Percentiles rank a stretch among this genome's conserved stretches.
Conservation (phyloP, 2,113 vertebrate species). For the Chinchilla lanigera region DNA sequence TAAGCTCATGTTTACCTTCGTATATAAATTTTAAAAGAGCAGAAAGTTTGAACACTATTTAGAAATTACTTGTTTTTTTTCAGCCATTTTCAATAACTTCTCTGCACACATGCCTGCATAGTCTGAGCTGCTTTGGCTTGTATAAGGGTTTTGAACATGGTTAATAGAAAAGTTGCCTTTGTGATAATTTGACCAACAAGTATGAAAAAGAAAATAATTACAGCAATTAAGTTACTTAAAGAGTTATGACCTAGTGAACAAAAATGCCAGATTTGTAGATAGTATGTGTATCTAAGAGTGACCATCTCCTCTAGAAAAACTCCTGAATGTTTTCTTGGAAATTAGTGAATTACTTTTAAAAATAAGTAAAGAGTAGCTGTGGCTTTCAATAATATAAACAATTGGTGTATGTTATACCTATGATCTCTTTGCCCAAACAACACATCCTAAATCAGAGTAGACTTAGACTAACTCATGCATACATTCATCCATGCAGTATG, state of each 20-base stretch:
- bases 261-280: neutral
- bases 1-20: neutral
- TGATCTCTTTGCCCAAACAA: neutral
- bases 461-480: neutral
- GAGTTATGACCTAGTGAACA: neutral
- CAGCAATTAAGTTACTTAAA: neutral
- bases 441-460: constrained; percentile 17
- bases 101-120: neutral
- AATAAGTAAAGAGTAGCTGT: neutral
- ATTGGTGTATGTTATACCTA: neutral
- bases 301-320: neutral
- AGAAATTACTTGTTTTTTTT: neutral
- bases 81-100: neutral
- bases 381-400: neutral
- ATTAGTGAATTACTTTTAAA: constrained; percentile 7
- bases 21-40: neutral
- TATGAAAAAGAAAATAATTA: neutral
- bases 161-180: neutral
- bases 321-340: neutral
- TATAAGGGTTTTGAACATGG: neutral
- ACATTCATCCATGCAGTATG: neutral
- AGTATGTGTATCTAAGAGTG: neutral
- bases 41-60: neutral
- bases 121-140: neutral
- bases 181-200: neutral